Evolutionary conservation across 2,113 vertebrate species (phyloP), one percentile per base, ranked within the genome.

Genomic region (Carassius gibelio): DNA sequence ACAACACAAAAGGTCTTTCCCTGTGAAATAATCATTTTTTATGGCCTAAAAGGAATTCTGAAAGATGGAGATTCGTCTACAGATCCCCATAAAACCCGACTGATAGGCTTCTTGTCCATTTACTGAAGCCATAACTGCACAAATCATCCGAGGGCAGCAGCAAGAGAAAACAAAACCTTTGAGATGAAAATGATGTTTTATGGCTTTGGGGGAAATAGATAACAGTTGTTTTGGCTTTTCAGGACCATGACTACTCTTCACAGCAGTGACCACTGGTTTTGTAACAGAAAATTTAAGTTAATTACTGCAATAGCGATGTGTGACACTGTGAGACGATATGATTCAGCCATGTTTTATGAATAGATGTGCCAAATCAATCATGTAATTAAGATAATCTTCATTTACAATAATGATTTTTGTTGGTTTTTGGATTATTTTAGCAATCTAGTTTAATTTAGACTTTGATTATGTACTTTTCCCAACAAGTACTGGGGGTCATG

Each of bases 131-230:
- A 90, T 83, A 81, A 82, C 79, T 90, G 75, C 88, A 91, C 89
- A 88, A 88, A 82, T 89, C 79, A 86, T 55, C 71, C 34, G 19
- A 83, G 83, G 88, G 89, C 87, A 85, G 82, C 84, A 11, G 57
- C 61, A 45, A 81, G 52, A 75, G 82, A 87, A 91, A 87, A 88
- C 83, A 66, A 90, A 92, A 93, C 92, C 91, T 93, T 93, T 93
- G 92, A 93, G 86, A 91, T 90, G 9, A 45, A 36, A 36, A 38
- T 26, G 34, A 83, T 34, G 77, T 89, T 94, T 94, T 93, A 94
- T 90, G 86, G 87, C 85, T 84, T 21, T 17, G 66, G 81, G 90
- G 83, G 71, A 77, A 90, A 86, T 87, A 88, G 93, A 81, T 77
- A 89, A 90, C 75, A 79, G 2, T 34, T 79, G 87, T 87, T 92